Conservation (phyloP, 2,113 vertebrate genomes). For the Crocuta crocuta region DNA sequence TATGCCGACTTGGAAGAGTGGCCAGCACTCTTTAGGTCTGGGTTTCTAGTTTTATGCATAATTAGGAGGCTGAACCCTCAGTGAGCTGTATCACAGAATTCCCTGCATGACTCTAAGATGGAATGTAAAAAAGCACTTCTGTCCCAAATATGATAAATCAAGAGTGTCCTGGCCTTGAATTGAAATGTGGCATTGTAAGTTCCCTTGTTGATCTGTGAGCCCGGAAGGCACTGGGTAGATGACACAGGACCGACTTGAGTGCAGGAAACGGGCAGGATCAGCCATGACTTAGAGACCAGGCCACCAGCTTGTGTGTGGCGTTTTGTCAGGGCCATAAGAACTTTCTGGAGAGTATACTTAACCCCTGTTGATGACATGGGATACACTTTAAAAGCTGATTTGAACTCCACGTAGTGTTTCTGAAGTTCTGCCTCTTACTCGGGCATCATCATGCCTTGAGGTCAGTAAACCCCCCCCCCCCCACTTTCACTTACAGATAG, state of each 20-base stretch:
- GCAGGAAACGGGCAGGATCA: background rate
- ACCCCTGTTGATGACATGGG: background rate
- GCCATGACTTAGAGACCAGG: background rate
- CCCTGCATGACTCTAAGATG: background rate
- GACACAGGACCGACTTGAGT: background rate
- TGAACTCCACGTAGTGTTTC: background rate
- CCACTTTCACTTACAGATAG: background rate
- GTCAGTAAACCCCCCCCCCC: background rate
- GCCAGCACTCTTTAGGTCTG: background rate
- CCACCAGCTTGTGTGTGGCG: background rate
- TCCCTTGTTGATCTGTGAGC: background rate
- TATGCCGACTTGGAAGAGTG: background rate
- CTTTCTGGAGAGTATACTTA: background rate
- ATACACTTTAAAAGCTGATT: background rate
- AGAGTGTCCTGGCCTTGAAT: background rate
- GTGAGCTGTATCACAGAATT: background rate
- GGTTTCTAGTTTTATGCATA: conserved; percentile 23
- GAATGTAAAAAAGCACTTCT: background rate
- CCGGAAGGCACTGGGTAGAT: background rate
- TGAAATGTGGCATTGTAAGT: background rate
- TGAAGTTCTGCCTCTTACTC: background rate
- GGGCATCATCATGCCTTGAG: background rate
- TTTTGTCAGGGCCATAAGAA: background rate
- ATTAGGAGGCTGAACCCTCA: background rate
- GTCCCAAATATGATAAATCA: background rate